These are phyloP conservation scores for Ramphastos sulfuratus DNA, from an alignment of 2,113 vertebrate species.

Conservation along the genomic window DNA sequence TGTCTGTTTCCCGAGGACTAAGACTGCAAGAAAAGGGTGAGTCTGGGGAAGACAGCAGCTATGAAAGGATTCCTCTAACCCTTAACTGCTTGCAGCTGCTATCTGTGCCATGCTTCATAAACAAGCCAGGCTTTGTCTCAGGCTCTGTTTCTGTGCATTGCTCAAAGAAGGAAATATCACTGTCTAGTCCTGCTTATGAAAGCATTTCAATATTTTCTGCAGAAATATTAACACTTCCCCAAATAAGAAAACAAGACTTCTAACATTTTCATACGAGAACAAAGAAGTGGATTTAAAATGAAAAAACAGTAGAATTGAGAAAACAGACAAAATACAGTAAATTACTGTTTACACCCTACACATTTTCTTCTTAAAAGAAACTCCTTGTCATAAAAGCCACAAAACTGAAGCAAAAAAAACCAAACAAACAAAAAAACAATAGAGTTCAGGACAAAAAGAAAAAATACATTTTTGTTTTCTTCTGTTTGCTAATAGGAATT, in stretches of 20 bases:
- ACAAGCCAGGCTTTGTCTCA: slow-evolving; percentile 62
- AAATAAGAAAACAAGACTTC: background rate
- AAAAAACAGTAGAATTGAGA: background rate
- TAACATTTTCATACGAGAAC: background rate
- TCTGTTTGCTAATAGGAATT: background rate
- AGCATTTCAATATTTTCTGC: background rate
- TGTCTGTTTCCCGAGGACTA: background rate
- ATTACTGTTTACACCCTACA: background rate
- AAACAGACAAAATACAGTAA: background rate
- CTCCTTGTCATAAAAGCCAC: background rate
- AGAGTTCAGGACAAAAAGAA: background rate
- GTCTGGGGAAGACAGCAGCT: background rate
- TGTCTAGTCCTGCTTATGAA: background rate
- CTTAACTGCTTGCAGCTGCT: slow-evolving; percentile 69
- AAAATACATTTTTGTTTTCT: background rate
- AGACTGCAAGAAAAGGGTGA: background rate
- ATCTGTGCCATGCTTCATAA: slow-evolving; percentile 13
- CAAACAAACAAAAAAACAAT: too few species aligned
- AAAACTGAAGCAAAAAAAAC: background rate
- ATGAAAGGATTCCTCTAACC: background rate
- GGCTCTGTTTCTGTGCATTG: background rate
- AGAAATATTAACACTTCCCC: background rate
- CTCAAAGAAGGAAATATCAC: slow-evolving; percentile 1
- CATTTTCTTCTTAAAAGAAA: background rate
- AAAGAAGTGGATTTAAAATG: background rate